These are phyloP conservation scores for Cetoscarus ocellatus DNA, from an alignment of 2,797 vertebrate genomes.

Conservation along the genomic window DNA sequence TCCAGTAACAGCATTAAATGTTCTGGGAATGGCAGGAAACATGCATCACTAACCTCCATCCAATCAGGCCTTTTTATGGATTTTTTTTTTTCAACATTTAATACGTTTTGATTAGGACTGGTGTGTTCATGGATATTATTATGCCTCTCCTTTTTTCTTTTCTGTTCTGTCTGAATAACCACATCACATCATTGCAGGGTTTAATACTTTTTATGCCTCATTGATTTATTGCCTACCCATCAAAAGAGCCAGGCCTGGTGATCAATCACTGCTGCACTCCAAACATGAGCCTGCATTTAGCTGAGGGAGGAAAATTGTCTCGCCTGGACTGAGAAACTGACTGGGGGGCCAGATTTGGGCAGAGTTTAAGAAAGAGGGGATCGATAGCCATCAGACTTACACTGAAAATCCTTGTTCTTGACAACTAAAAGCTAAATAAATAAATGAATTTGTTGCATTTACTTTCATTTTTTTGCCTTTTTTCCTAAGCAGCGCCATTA, in stretches of 20 bases:
- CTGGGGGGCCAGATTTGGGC: not conserved
- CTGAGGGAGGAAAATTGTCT: constrained; percentile 18
- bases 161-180: constrained; percentile 43
- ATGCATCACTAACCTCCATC: constrained; percentile 47
- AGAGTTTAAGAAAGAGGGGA: not conserved
- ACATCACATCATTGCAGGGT: constrained; percentile 34
- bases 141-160: constrained; percentile 38
- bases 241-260: constrained; percentile 47
- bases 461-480: too few relatives aligned
- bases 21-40: constrained; percentile 42
- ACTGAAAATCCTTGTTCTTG: too few relatives aligned
- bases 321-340: constrained; percentile 14
- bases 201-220: constrained; percentile 64
- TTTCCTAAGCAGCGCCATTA: too few relatives aligned
- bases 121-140: constrained; percentile 22
- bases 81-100: constrained; percentile 13
- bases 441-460: too few relatives aligned
- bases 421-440: too few relatives aligned
- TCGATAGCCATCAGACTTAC: too few relatives aligned
- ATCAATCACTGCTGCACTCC: constrained; percentile 66
- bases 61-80: constrained; percentile 34
- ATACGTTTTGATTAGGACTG: constrained; percentile 34
- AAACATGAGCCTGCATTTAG: constrained; percentile 25
- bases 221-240: constrained; percentile 66
- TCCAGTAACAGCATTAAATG: constrained; percentile 44